Percentiles rank a stretch among this genome's conserved stretches.
Conservation (phyloP, 1,140 invertebrate genomes). For the Halesus radiatus region DNA sequence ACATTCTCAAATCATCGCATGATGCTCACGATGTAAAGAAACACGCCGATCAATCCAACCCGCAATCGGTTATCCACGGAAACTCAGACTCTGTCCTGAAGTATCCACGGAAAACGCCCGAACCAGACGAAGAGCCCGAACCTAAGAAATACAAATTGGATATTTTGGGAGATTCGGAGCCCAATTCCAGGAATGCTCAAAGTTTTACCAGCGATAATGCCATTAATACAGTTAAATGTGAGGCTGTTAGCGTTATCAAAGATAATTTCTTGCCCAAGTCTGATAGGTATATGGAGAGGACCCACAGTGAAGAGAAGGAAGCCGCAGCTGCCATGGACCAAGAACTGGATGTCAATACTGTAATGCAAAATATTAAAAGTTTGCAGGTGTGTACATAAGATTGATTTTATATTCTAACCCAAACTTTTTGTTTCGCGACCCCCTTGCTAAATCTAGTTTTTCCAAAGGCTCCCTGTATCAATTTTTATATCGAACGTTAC, state of each 20-base stretch:
- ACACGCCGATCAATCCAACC: neutral
- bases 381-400: constrained; percentile 42
- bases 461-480: too few species aligned
- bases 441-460: too few species aligned
- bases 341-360: constrained; percentile 49
- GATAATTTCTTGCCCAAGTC: constrained; percentile 51
- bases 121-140: constrained; percentile 9
- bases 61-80: constrained; percentile 20
- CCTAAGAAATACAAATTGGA: constrained; percentile 36
- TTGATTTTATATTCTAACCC: too few species aligned
- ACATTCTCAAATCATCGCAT: constrained; percentile 39
- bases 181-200: neutral
- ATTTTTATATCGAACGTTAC: too few species aligned
- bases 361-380: constrained; percentile 55
- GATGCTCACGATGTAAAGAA: neutral
- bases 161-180: constrained; percentile 14
- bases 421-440: too few species aligned
- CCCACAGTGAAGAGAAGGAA: constrained; percentile 36
- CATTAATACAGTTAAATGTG: constrained; percentile 5
- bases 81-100: constrained; percentile 15
- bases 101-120: constrained; percentile 13
- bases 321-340: constrained; percentile 31
- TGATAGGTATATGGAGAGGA: constrained; percentile 50
- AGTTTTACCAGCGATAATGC: neutral
- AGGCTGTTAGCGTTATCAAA: constrained; percentile 53